Evolutionary conservation across 2,797 vertebrate genomes (phyloP), one percentile per base, ranked within the genome.

Genomic region (Clamator glandarius): DNA sequence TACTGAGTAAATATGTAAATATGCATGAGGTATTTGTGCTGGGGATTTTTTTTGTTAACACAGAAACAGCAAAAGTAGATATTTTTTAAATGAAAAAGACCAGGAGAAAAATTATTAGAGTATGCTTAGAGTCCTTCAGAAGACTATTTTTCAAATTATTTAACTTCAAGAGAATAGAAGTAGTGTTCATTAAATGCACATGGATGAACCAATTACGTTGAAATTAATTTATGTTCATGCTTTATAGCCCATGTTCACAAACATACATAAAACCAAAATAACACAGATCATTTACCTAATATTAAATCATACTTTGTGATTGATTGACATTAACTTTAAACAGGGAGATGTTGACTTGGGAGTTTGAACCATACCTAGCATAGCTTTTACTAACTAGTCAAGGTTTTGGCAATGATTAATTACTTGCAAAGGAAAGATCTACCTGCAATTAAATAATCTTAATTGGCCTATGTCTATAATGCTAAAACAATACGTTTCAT

Each of bases 101-200:
- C 6, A 66, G 39, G 9, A 77, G 4, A 5, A 83, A 85, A 1
- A 1, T 4, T 17, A 35, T 42, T 51, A 48, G 4, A 0, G 2
- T 62, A 64, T 39, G 5, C 12, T 46, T 29, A 51, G 18, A 74
- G 80, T 46, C 6, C 10, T 6, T 6, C 12, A 28, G 12, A 77
- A 83, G 21, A 42, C 5, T 9, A 59, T 31, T 55, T 74, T 85
- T 90, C 4, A 61, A 52, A 68, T 72, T 20, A 50, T 83, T 86
- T 92, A 5, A 18, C 23, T 78, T 93, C 7, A 68, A 48, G 84
- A 54, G 64, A 8, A 44, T 10, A 44, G 10, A 55, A 42, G 5
- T 58, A 17, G 18, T 72, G 2, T 1, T 69, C 54, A 74, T 33
- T 63, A 75, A 62, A 28, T 75, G 11, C 10, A 68, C 58, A 9